phyloP scores from a whole-genome alignment of 1,140 invertebrate genomes.

The Pogonomyrmex barbatus region DNA sequence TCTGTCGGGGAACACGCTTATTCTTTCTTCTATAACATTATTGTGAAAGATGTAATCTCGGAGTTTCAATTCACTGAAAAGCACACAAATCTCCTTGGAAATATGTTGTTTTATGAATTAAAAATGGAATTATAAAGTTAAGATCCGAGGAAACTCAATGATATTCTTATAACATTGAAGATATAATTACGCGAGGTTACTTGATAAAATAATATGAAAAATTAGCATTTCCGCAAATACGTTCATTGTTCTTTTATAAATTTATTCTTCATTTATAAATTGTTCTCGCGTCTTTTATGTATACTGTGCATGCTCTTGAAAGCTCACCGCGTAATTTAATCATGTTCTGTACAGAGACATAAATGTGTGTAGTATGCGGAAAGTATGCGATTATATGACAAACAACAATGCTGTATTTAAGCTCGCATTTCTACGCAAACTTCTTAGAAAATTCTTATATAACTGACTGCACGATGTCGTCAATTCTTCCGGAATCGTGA shows the following conservation, averaged over 20 bases:
- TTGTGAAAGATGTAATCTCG: conserved; percentile 13
- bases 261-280: neutral
- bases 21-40: conserved; percentile 23
- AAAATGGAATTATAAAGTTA: conserved; percentile 10
- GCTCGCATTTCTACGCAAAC: neutral
- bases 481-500: conserved; percentile 49
- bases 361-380: neutral
- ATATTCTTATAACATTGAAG: neutral
- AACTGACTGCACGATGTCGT: conserved; percentile 13
- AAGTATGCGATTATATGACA: neutral
- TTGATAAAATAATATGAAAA: neutral
- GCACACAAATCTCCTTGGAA: conserved; percentile 11
- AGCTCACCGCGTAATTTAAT: conserved; percentile 13
- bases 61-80: neutral
- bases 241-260: neutral
- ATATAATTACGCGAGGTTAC: neutral
- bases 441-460: conserved; percentile 2
- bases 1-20: conserved; percentile 13
- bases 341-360: neutral
- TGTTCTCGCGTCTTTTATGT: neutral
- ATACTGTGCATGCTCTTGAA: neutral
- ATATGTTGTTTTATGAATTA: conserved; percentile 3
- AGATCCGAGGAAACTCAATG: neutral
- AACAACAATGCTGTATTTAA: conserved; percentile 12
- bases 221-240: neutral